Evolutionary conservation across 1,140 invertebrate species (phyloP).

Genomic region (Amyelois transitella): DNA sequence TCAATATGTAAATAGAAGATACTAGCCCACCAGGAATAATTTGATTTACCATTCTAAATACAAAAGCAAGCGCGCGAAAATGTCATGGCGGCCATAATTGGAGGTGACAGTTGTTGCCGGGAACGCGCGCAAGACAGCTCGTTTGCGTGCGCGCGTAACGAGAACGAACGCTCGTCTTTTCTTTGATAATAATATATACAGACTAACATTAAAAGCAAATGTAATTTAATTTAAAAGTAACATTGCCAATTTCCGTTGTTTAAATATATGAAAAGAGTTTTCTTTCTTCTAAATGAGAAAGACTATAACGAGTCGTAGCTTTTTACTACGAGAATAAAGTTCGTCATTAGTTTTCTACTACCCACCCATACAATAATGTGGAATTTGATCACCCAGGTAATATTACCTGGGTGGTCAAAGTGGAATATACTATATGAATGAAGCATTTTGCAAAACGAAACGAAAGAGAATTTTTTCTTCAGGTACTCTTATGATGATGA

Average conservation of each 20-base stretch:
- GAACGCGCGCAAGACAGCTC: constrained; percentile 28
- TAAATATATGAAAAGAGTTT: neutral
- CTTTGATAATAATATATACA: constrained; percentile 40
- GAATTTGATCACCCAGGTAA: too few relatives aligned
- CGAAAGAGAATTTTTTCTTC: too few relatives aligned
- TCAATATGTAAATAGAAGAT: neutral
- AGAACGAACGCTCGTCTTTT: constrained; percentile 48
- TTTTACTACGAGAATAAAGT: too few relatives aligned
- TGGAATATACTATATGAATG: too few relatives aligned
- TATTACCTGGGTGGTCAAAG: too few relatives aligned
- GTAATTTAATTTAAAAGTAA: constrained; percentile 31
- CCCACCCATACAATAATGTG: too few relatives aligned
- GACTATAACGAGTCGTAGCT: too few relatives aligned
- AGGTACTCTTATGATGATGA: too few relatives aligned
- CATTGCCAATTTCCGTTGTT: constrained; percentile 10
- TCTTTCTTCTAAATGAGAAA: too few relatives aligned
- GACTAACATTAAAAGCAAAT: constrained; percentile 27
- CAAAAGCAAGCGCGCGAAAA: constrained; percentile 57
- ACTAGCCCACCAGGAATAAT: neutral
- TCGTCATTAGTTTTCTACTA: too few relatives aligned
- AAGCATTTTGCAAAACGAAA: too few relatives aligned
- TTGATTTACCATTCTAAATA: constrained; percentile 40
- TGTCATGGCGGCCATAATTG: constrained; percentile 67
- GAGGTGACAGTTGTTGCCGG: constrained; percentile 56
- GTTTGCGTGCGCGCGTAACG: constrained; percentile 54